Conservation (phyloP, 1,140 invertebrate genomes). For the Oreohelix idahoensis region DNA sequence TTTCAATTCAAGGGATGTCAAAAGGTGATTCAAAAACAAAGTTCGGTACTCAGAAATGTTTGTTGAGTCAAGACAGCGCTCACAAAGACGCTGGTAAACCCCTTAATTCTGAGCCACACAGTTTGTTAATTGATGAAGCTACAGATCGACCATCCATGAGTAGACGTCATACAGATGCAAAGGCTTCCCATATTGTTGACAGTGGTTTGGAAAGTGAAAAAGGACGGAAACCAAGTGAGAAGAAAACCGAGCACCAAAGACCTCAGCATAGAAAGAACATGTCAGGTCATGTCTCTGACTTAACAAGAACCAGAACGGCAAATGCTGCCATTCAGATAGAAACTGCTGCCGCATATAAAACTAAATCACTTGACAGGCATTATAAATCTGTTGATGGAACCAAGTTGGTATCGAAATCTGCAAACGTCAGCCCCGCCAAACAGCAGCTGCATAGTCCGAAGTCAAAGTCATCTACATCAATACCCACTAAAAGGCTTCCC, state of each 20-base stretch:
- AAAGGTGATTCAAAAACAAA: background rate
- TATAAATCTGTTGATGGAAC: background rate
- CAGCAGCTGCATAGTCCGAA: constrained; percentile 17
- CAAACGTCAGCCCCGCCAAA: background rate
- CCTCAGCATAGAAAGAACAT: background rate
- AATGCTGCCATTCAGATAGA: background rate
- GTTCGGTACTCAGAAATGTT: background rate
- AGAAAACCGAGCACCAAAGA: background rate
- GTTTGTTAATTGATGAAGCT: background rate
- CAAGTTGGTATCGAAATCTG: background rate
- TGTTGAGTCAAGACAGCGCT: background rate
- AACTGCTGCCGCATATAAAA: background rate
- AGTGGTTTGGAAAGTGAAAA: background rate
- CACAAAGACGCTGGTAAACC: background rate
- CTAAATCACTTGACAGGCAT: background rate
- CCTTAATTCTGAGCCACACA: background rate
- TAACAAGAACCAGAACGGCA: background rate
- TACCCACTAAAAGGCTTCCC: background rate
- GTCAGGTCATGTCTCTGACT: constrained; percentile 1
- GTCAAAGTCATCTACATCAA: background rate
- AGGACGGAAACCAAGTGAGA: background rate
- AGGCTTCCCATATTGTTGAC: background rate
- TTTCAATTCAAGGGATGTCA: background rate
- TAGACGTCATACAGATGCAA: background rate
- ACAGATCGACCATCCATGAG: background rate